Conservation (phyloP, 2,797 vertebrate species). For the Leucoraja ocellata region DNA sequence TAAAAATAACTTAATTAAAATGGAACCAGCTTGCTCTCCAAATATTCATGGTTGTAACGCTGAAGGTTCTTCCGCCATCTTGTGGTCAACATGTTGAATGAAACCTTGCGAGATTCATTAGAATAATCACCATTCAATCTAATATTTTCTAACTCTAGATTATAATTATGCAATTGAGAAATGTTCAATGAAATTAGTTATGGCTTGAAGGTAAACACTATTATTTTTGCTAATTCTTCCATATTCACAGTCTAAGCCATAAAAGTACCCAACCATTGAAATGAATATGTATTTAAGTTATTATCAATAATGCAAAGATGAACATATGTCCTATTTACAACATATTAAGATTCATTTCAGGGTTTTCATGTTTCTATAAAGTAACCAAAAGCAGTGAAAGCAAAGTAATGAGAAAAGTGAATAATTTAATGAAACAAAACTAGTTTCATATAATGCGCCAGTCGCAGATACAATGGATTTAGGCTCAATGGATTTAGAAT, state of each 20-base stretch:
- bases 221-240: background rate
- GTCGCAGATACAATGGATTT: background rate
- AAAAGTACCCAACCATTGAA: background rate
- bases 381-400: background rate
- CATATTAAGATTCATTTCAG: background rate
- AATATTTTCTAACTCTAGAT: background rate
- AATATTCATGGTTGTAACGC: background rate
- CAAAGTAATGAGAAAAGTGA: background rate
- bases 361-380: background rate
- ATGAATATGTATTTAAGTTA: background rate
- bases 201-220: background rate
- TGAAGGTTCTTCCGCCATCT: conserved; percentile 27
- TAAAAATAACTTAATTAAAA: background rate
- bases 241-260: background rate
- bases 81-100: conserved; percentile 7
- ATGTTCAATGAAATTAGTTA: background rate
- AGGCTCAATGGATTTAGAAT: background rate
- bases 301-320: background rate
- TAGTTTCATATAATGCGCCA: background rate
- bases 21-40: background rate
- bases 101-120: background rate
- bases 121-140: background rate
- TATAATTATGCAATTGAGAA: background rate
- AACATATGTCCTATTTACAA: background rate
- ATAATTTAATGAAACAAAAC: background rate